Evolutionary conservation across 2,888 invertebrate species (phyloP).

Genomic region (Volucella zonaria): DNA sequence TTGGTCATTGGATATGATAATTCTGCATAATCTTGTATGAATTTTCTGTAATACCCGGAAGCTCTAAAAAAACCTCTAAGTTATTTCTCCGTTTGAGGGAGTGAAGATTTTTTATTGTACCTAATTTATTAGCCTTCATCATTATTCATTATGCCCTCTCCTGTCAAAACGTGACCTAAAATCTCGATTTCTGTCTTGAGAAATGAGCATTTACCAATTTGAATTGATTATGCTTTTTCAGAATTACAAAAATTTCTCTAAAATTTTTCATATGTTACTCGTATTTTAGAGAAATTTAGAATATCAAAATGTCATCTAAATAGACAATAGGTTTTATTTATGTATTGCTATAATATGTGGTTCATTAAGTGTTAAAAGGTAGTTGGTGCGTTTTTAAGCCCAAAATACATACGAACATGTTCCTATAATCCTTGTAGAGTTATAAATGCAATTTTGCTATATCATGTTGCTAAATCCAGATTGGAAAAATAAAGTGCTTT

Average conservation of each 20-base stretch:
- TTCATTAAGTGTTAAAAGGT: background rate
- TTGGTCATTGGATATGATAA: background rate
- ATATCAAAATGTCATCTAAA: too few relatives aligned
- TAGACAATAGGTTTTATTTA: background rate
- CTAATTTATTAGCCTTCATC: too few relatives aligned
- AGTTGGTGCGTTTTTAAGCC: background rate
- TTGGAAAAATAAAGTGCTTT: background rate
- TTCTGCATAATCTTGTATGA: background rate
- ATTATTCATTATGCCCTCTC: too few relatives aligned
- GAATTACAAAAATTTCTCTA: background rate
- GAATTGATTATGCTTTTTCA: too few relatives aligned
- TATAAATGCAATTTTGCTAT: background rate
- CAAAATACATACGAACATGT: background rate
- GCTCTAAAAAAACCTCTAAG: background rate
- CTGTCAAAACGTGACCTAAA: too few relatives aligned
- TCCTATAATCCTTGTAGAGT: background rate
- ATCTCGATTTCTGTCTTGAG: too few relatives aligned
- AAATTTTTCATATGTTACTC: background rate
- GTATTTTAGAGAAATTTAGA: too few relatives aligned
- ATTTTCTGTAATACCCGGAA: too few relatives aligned
- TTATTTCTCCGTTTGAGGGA: too few relatives aligned
- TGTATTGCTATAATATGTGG: background rate
- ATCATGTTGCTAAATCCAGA: background rate
- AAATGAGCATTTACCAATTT: too few relatives aligned
- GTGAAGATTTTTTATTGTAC: too few relatives aligned